A percentile compares a stretch with the other conserved stretches of the same genome.
Conservation (phyloP, 2,797 vertebrate species). For the Melopsittacus undulatus region DNA sequence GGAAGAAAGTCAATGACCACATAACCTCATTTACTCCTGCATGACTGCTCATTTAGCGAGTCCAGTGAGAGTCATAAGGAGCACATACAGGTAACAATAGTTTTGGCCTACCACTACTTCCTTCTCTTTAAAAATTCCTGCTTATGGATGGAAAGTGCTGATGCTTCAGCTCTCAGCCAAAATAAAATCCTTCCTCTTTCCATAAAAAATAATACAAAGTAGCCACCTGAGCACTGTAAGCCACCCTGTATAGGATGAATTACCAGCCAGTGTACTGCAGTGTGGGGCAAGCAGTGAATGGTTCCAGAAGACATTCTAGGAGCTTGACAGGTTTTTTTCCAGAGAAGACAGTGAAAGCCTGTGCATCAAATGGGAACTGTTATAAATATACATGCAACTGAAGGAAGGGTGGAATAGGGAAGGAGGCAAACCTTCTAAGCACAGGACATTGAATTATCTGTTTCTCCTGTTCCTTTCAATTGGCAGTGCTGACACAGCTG, state of each 20-base stretch:
- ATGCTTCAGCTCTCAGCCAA: neutral
- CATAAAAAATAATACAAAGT: neutral
- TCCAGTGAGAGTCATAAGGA: neutral
- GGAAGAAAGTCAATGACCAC: neutral
- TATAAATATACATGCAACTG: neutral
- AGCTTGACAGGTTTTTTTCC: neutral
- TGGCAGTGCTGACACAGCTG: neutral
- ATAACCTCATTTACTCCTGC: neutral
- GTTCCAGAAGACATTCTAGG: neutral
- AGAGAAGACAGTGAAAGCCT: neutral
- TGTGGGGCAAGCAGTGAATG: neutral
- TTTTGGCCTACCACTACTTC: neutral
- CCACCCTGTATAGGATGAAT: neutral
- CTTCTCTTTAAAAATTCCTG: neutral
- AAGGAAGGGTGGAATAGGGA: neutral
- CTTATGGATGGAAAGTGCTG: neutral
- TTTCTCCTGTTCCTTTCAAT: neutral
- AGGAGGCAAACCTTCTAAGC: neutral
- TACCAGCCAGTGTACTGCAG: neutral
- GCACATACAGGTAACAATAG: neutral
- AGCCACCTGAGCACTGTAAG: neutral
- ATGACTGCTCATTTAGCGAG: neutral
- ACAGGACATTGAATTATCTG: neutral
- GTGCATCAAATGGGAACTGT: neutral
- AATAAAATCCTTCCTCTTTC: neutral